phyloP scores from a whole-genome alignment of 2,797 vertebrate genomes.

The Centroberyx gerrardi region DNA sequence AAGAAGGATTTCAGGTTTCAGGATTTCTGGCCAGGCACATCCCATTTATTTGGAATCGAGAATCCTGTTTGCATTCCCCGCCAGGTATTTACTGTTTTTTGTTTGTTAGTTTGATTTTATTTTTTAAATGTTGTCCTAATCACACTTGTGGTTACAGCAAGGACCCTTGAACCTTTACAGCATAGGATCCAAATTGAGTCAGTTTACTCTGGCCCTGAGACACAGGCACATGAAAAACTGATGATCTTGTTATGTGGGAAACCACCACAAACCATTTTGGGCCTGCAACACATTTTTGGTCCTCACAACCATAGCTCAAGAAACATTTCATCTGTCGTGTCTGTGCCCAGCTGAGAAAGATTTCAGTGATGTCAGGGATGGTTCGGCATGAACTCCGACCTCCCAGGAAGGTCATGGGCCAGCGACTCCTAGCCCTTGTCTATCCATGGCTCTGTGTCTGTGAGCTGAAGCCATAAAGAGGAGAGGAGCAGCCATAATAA shows the following conservation, averaged over 20 bases:
- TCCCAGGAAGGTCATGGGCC: not conserved
- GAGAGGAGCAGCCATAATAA: conserved; percentile 71
- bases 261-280: too few species aligned
- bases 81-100: not conserved
- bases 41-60: conserved; percentile 6
- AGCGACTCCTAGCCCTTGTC: not conserved
- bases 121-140: too few species aligned
- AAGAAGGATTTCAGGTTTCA: conserved; percentile 28
- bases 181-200: not conserved
- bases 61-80: conserved; percentile 7
- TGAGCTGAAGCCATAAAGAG: conserved; percentile 22
- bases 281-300: too few species aligned
- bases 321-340: not conserved
- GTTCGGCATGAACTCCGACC: not conserved
- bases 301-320: too few species aligned
- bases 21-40: conserved; percentile 19
- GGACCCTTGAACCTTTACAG: too few species aligned
- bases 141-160: too few species aligned
- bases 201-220: not conserved
- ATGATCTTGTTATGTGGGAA: too few species aligned
- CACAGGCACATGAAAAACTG: too few species aligned
- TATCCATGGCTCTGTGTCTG: not conserved
- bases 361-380: not conserved
- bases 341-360: not conserved
- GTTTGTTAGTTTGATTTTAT: not conserved